Percentiles rank a stretch among this genome's conserved stretches.
Conservation (phyloP, 2,113 vertebrate genomes). For the Papio anubis region DNA sequence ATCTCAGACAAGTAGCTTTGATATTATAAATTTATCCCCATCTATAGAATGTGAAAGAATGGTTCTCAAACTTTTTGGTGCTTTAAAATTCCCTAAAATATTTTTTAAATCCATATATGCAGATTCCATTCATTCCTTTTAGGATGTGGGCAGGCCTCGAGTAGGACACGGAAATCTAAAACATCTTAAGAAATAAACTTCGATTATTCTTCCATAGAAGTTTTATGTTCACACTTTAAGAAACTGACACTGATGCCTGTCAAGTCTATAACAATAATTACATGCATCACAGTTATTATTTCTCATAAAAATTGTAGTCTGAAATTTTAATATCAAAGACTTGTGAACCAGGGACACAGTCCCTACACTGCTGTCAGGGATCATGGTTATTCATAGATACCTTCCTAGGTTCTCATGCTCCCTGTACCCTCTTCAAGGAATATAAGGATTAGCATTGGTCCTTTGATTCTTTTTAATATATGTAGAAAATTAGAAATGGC, state of each 20-base stretch:
- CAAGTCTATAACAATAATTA: neutral
- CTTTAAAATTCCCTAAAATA: neutral
- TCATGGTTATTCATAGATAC: neutral
- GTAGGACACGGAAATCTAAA: neutral
- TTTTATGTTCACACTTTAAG: neutral
- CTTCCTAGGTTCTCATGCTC: neutral
- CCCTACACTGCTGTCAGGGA: neutral
- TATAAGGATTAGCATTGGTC: neutral
- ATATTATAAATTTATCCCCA: neutral
- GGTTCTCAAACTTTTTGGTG: neutral
- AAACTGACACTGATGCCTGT: neutral
- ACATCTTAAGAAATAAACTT: neutral
- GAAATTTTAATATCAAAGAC: neutral
- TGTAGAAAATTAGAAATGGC: slow-evolving; percentile 36
- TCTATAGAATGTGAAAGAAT: neutral
- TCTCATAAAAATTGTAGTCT: neutral
- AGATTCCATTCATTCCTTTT: neutral
- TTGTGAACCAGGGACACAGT: neutral
- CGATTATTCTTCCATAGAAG: neutral
- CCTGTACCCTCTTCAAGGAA: neutral
- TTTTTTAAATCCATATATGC: neutral
- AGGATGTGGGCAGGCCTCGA: neutral
- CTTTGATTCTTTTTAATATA: slow-evolving; percentile 17
- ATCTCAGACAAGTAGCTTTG: neutral
- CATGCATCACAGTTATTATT: neutral